Evolutionary conservation across 1,140 invertebrate genomes (phyloP).

Genomic region (Gryon sp.): DNA sequence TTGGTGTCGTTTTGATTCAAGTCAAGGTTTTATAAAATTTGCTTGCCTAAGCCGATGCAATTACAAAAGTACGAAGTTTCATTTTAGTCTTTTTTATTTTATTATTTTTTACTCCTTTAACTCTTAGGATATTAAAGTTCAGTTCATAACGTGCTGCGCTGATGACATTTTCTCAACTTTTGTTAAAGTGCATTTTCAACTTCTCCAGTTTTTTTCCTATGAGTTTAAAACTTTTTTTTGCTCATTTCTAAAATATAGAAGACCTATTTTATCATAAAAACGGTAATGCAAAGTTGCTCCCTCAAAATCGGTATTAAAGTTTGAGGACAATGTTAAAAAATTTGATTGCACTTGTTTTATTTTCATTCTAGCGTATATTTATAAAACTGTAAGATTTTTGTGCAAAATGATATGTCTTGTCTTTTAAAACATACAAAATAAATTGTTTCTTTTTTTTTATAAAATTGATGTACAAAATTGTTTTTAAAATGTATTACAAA

Average conservation of each 20-base stretch:
- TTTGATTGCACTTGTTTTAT: slow-evolving; percentile 7
- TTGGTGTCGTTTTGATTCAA: slow-evolving; percentile 23
- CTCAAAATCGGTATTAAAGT: slow-evolving; percentile 44
- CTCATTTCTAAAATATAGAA: not conserved
- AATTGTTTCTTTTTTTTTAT: not conserved
- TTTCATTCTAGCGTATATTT: slow-evolving; percentile 10
- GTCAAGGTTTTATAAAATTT: slow-evolving; percentile 23
- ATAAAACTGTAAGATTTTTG: slow-evolving; percentile 18
- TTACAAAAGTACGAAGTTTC: slow-evolving; percentile 39
- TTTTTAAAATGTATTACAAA: not conserved
- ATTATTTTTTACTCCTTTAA: not conserved
- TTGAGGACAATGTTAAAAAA: slow-evolving; percentile 21
- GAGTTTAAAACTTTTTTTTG: slow-evolving; percentile 10
- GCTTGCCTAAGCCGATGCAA: slow-evolving; percentile 6
- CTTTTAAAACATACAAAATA: not conserved
- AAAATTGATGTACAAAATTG: not conserved
- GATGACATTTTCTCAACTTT: slow-evolving; percentile 12
- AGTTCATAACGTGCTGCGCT: slow-evolving; percentile 26
- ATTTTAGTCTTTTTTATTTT: not conserved
- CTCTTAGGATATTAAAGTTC: slow-evolving; percentile 24
- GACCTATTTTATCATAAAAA: not conserved
- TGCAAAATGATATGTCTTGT: slow-evolving; percentile 49
- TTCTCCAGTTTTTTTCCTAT: slow-evolving; percentile 34
- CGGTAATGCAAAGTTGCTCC: slow-evolving; percentile 3
- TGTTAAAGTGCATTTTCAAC: slow-evolving; percentile 66